phyloP scores from a whole-genome alignment of 30 jellyfish, hydroid and myxozoan genomes.

The Cassiopea xamachana region DNA sequence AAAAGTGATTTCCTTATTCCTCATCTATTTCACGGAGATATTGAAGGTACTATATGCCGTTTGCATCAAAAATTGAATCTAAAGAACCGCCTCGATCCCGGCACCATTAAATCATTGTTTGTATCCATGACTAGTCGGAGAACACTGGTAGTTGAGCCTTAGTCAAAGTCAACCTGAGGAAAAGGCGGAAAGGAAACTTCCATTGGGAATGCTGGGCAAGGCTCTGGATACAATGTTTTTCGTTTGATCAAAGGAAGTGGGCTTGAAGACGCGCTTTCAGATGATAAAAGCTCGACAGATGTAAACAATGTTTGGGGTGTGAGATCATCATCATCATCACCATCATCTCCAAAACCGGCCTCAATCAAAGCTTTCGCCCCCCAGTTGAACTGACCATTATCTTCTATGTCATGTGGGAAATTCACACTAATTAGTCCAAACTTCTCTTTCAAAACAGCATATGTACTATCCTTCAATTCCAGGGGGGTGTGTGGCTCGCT shows the following conservation, averaged over 20 bases:
- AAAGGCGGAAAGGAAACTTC: slow-evolving; percentile 47
- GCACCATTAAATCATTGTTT: not conserved
- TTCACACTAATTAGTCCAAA: slow-evolving; percentile 1
- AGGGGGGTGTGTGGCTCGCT: not conserved
- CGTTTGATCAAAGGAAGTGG: not conserved
- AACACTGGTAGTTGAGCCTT: not conserved
- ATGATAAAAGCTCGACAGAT: not conserved
- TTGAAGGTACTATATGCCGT: not conserved
- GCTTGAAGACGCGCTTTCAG: slow-evolving; percentile 3
- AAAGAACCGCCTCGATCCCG: not conserved
- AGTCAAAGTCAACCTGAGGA: slow-evolving; percentile 44
- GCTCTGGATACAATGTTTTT: slow-evolving; percentile 40
- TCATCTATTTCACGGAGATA: no score
- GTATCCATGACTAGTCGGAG: not conserved
- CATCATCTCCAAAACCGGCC: not conserved
- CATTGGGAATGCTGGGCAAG: slow-evolving; percentile 60
- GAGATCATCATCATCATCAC: not conserved
- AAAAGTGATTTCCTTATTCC: no score
- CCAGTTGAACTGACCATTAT: not conserved
- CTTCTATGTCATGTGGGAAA: slow-evolving; percentile 7
- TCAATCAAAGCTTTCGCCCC: not conserved
- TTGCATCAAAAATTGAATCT: not conserved
- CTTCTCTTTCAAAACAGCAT: slow-evolving; percentile 16
- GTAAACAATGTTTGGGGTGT: not conserved
- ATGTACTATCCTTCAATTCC: slow-evolving; percentile 12